Base-by-base conservation (phyloP, 2,888 invertebrate species). In the Drosophila maculinotata region DNA sequence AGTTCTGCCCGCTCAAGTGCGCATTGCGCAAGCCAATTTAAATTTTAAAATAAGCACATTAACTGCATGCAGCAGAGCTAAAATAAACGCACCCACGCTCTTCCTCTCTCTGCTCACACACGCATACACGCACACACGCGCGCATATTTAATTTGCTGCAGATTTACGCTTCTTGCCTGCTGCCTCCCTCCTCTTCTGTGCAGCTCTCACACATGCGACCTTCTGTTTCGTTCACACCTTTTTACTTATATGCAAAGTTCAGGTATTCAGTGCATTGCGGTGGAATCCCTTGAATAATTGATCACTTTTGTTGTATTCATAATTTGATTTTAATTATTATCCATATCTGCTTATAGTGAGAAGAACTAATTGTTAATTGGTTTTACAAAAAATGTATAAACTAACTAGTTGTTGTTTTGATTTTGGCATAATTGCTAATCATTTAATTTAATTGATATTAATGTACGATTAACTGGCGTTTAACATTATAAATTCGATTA, bases 401-500 rank as follows among this genome's bases (percentile, higher is more conserved):
- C 81, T 82, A 82, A 79, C 81, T 85, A 81, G 62, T 48, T 69
- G 65, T 56, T 63, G 49, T 69, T 5, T 44, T 14, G 10, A 0
- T 1, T 63, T 52, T 67, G 66, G 69, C 77, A 70, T 75, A 77
- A 65, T 67, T 75, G 65, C 68, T 85, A 82, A 85, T 85, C 63
- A 60, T 78, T 47, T 67, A 77, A 77, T 70, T 76, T 76, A 82
- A 84, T 79, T 84, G 87, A 77, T 84, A 78, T 77, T 69, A 56
- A 75, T 83, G 69, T 74, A 76, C 68, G 70, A 74, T 76, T 77
- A 75, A 77, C 69, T 86, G 76, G 66, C 76, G 69, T 76, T 84
- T 86, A 86, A 89, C 84, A 88, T 82, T 88, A 89, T 89, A 89
- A 89, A 89, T 89, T 89, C 89, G 89, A 89, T 88, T 89, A 79